Evolutionary conservation across 2,797 vertebrate genomes (phyloP).

Genomic region (Poecile montanus): DNA sequence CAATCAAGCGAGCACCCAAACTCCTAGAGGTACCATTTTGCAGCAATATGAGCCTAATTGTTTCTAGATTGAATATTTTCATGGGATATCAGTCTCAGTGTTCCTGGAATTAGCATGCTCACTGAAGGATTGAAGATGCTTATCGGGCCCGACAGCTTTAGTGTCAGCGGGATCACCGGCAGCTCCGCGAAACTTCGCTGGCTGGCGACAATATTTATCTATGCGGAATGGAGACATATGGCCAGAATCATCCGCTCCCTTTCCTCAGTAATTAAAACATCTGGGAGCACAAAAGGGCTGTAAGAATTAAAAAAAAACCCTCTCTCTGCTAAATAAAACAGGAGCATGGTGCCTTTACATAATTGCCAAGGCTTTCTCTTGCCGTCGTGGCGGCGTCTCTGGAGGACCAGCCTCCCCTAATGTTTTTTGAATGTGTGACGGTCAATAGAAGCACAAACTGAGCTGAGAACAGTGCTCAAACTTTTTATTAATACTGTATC

Average conservation of each 20-base stretch:
- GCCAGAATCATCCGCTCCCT: slow-evolving; percentile 90
- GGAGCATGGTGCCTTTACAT: slow-evolving; percentile 35
- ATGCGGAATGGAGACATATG: slow-evolving; percentile 89
- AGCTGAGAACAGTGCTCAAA: background rate
- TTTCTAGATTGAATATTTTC: slow-evolving; percentile 94
- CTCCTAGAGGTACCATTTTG: slow-evolving; percentile 65
- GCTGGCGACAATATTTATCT: slow-evolving; percentile 75
- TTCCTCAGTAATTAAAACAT: slow-evolving; percentile 96
- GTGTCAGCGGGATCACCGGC: slow-evolving; percentile 81
- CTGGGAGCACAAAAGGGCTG: slow-evolving; percentile 81
- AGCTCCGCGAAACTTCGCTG: slow-evolving; percentile 71
- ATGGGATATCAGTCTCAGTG: slow-evolving; percentile 86
- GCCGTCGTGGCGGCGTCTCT: background rate
- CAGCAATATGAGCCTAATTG: slow-evolving; percentile 81
- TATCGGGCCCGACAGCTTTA: slow-evolving; percentile 89
- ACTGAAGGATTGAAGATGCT: slow-evolving; percentile 92
- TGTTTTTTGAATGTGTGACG: slow-evolving; percentile 44
- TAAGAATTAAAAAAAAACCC: background rate
- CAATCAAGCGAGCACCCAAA: slow-evolving; percentile 53
- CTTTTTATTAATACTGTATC: slow-evolving; percentile 17
- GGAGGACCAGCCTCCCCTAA: slow-evolving; percentile 35
- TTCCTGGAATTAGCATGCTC: slow-evolving; percentile 89
- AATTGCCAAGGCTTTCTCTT: slow-evolving; percentile 26
- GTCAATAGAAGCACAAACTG: slow-evolving; percentile 8
- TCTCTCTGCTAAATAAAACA: slow-evolving; percentile 70